Evolutionary conservation across 2,888 invertebrate genomes (phyloP), one percentile per base, ranked within the genome.

Genomic region (Hipparchia sbordonii): DNA sequence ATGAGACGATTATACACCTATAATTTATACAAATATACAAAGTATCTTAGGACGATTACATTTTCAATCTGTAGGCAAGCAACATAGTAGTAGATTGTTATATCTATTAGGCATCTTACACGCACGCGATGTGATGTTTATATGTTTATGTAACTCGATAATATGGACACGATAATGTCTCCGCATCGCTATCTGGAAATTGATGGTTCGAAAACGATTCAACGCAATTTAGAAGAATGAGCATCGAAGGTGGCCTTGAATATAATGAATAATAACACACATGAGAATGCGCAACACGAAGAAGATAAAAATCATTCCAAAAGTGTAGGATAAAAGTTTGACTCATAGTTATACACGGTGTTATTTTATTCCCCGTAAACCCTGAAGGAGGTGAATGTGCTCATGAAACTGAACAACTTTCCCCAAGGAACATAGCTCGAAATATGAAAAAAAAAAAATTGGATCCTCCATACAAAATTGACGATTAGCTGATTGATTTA

Each of bases 91-190:
- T n/a, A 56, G 1, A 4, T 56, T 13, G 39, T 39, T 39, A 39
- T 39, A 39, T 2, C 39, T 12, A 54, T 54, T 54, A 61, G 48
- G 23, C 51, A 63, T 63, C 52, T 7, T 10, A 23, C 51, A 52
- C 33, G 33, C 65, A 65, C 65, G 65, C 65, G 65, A 65, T 65
- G 65, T 9, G 51, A 51, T 48, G 65, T 65, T 65, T 52, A 65
- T 33, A 52, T 65, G 65, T 65, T 52, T 52, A 65, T 33, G 65
- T 65, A 65, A 65, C 52, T 3, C 13, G 62, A 62, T 62, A 39
- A 39, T 39, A 48, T 13, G 6, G 12, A 52, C 65, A 65, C 51
- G 65, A 7, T 39, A 65, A 52, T 51, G 65, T 52, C 65, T 2
- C 33, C 12, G 13, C 46, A 62, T 46, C 13, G 13, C 8, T 61